Base-by-base conservation (phyloP, 1,140 invertebrate genomes). In the Bombyx mandarina region DNA sequence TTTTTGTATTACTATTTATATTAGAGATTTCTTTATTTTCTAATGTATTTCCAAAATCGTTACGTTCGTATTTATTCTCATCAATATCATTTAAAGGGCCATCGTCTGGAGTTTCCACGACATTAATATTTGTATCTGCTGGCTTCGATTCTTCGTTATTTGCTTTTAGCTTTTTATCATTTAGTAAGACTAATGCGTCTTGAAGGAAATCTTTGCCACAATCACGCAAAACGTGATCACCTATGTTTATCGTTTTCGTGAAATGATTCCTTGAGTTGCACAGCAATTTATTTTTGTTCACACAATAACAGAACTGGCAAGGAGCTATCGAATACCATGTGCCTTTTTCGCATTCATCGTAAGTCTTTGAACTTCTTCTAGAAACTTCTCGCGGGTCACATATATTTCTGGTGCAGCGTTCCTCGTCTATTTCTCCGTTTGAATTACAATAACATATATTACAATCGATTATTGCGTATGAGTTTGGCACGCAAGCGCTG, bases 271-370 rank as follows among this genome's bases (percentile, higher is more conserved):
- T 62, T 43, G 54, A 66, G 12, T 71, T 78, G 50, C 81, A 84
- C 0, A 79, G 43, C 7, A 84, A 55, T 65, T 75, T 80, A 53
- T 75, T 70, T 65, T 67, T 58, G 18, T 68, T 61, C 6, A 75
- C 43, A 45, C 81, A 84, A 56, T 68, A 80, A 55, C 79, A 84
- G 4, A 82, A 65, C 55, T 75, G 77, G 22, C 81, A 84, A 26
- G 70, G 69, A 12, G 66, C 67, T 47, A 75, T 49, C 0, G 77
- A 72, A 47, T 82, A 84, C 76, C 77, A 82, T 43, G 57, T 69
- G 3, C 66, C 69, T 8, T 54, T 44, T 61, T 64, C 49, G 60
- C 79, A 81, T 6, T 58, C 69, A 3, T 60, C 66, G n/a, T 65
- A 58, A 12, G 69, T 46, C 42, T 54, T 52, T 44, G 51, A 68